These are phyloP conservation scores for Scatophagus argus DNA, from an alignment of 2,113 vertebrate species.

Conservation along the genomic window DNA sequence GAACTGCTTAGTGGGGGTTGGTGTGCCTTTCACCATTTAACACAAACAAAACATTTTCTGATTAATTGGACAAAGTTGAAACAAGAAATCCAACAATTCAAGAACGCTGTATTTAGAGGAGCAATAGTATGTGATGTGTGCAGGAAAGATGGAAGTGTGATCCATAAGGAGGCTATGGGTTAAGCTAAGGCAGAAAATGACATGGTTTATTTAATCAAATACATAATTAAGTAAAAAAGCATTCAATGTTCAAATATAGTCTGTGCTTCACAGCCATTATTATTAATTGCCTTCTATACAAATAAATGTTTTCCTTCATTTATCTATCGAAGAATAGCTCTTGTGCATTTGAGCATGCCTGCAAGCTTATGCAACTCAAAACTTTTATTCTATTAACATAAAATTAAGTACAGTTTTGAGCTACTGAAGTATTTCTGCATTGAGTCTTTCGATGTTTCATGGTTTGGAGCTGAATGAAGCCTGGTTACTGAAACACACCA, in stretches of 20 bases:
- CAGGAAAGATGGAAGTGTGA: neutral
- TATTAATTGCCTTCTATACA: neutral
- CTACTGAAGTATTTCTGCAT: no score
- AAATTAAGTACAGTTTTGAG: no score
- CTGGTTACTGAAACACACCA: no score
- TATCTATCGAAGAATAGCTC: neutral
- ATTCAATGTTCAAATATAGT: neutral
- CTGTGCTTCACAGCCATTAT: neutral
- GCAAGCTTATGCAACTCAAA: no score
- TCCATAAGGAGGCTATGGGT: neutral
- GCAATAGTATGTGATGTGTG: neutral
- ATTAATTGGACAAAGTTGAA: slow-evolving; percentile 10
- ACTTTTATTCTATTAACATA: no score
- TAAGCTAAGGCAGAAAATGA: neutral
- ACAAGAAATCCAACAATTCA: neutral
- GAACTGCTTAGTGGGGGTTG: neutral
- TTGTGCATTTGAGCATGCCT: no score
- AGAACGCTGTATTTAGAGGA: neutral
- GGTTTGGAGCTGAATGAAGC: no score
- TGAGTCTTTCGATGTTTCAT: no score
- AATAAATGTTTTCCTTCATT: neutral
- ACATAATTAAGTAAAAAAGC: neutral
- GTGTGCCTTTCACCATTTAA: neutral
- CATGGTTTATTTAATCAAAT: neutral
- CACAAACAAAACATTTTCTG: slow-evolving; percentile 7